Evolutionary conservation across 1,140 invertebrate species (phyloP), one percentile per base, ranked within the genome.

Genomic region (Drosophila saltans): DNA sequence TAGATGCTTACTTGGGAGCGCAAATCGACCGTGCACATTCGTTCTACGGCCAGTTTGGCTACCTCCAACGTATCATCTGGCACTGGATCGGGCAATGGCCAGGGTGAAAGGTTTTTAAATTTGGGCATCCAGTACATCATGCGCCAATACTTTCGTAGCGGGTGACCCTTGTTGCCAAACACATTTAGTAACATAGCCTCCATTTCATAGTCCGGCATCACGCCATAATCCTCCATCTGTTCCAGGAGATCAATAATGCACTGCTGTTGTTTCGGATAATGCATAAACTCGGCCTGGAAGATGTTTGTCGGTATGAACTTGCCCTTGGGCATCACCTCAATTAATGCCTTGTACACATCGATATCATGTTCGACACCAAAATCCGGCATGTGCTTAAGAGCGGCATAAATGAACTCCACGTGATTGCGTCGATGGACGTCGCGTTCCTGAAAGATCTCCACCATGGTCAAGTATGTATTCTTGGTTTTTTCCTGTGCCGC

Each of bases 91-190:
- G 98, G 97, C 45, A 98, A 90, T 1, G 95, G 95, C 95, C 97
- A 99, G 2, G 98, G 98, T 77, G 97, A 98, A 0, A 96, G 91
- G 92, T 99, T 96, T 88, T 96, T 97, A 84, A 99, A 98, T 92
- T 99, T 99, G 3, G 98, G 98, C 96, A 99, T 96, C 99, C 99
- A 99, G 90, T 99, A 99, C 94, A 97, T 95, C 96, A 99, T 98
- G 56, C 98, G 94, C 93, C 95, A 96, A 89, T 95, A 97, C 91
- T 98, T 99, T 69, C 97, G 93, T 10, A 97, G 91, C 0, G 97
- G 96, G 90, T 95, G 94, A 9, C 95, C 95, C 80, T 95, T 93
- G 66, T 93, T 93, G 0, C 98, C 98, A 94, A 99, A 99, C 45
- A 96, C 95, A 84, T 96, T 96, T 7, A 96, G 73, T 0, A 99